Conservation (phyloP, 2,888 invertebrate genomes). For the Cantharis rustica region DNA sequence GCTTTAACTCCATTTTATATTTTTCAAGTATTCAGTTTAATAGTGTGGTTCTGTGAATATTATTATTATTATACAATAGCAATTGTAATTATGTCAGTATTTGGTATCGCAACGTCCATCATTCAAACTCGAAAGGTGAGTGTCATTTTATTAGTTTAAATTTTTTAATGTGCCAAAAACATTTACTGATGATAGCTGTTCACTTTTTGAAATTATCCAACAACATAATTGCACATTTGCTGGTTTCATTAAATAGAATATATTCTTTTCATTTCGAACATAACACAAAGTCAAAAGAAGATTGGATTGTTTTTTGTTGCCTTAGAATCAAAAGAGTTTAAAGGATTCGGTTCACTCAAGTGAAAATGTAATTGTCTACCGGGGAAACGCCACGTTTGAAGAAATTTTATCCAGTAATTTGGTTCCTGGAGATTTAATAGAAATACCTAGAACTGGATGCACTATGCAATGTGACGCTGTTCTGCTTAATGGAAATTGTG, state of each 20-base stretch:
- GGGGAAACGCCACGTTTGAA: slow-evolving; percentile 57
- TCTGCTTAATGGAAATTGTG: slow-evolving; percentile 81
- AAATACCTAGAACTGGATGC: slow-evolving; percentile 82
- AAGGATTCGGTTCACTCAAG: slow-evolving; percentile 81
- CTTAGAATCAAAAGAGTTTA: slow-evolving; percentile 85
- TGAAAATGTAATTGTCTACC: slow-evolving; percentile 69
- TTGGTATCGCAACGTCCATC: slow-evolving; percentile 81
- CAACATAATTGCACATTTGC: neutral
- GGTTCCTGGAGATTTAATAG: slow-evolving; percentile 88
- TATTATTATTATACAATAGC: slow-evolving; percentile 89
- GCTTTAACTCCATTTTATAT: slow-evolving; percentile 95
- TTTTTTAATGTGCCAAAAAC: no score
- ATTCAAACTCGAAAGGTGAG: slow-evolving; percentile 81
- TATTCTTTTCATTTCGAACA: neutral
- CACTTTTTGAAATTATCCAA: neutral
- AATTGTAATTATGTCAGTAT: slow-evolving; percentile 81
- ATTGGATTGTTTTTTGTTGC: slow-evolving; percentile 15
- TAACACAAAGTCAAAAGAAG: neutral
- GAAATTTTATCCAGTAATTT: slow-evolving; percentile 73
- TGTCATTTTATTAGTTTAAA: neutral
- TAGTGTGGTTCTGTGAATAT: slow-evolving; percentile 85
- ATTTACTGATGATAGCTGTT: neutral
- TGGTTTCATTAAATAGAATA: neutral
- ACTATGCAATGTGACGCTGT: slow-evolving; percentile 93
- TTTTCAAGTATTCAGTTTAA: slow-evolving; percentile 90